phyloP scores from a whole-genome alignment of 2,888 invertebrate genomes.

The Oxystoma pomonae region DNA sequence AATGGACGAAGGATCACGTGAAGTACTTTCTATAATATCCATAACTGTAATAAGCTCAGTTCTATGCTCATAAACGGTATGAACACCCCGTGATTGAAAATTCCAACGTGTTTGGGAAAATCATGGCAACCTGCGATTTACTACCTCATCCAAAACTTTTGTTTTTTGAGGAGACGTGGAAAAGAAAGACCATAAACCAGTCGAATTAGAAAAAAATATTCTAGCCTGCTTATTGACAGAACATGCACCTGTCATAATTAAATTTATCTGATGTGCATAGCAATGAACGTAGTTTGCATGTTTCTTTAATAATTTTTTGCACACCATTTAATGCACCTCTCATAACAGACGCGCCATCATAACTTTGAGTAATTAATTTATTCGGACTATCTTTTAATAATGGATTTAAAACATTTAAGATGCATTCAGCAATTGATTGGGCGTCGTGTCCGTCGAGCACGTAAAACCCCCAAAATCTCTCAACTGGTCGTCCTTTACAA shows the following conservation, averaged over 20 bases:
- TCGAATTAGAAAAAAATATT: constrained; percentile 5
- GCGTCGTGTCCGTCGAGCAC: constrained; percentile 1
- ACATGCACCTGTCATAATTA: constrained; percentile 7
- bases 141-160: constrained; percentile 7
- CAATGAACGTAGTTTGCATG: neutral
- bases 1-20: constrained; percentile 3
- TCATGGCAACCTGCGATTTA: constrained; percentile 1
- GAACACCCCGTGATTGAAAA: constrained; percentile 6
- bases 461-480: constrained; percentile 7
- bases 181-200: constrained; percentile 12
- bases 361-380: constrained; percentile 1
- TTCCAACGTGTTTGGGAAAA: constrained; percentile 5
- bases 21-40: constrained; percentile 3
- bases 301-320: constrained; percentile 9
- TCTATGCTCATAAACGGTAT: constrained; percentile 1
- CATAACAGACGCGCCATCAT: constrained; percentile 3
- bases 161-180: constrained; percentile 25
- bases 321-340: neutral
- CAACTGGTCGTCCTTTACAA: constrained; percentile 7
- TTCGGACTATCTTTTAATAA: constrained; percentile 7
- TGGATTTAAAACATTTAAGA: constrained; percentile 5
- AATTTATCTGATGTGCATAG: constrained; percentile 9
- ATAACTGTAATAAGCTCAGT: constrained; percentile 6
- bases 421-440: constrained; percentile 3
- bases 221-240: neutral